Base-by-base conservation (phyloP, 2,797 vertebrate species). In the Avahi laniger region DNA sequence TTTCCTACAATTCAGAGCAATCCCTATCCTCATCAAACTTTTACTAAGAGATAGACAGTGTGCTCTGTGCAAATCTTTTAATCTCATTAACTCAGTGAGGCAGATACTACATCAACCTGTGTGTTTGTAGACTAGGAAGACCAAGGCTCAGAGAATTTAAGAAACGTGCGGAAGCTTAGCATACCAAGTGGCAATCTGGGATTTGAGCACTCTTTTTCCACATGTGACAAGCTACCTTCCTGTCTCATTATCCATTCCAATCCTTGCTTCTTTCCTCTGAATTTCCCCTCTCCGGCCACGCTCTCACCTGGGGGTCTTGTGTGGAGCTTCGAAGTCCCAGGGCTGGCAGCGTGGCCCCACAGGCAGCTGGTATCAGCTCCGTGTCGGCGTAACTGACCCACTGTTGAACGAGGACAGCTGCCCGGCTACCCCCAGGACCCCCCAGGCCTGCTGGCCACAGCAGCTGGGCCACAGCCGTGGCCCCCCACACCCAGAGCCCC, bases 321-420 rank as follows among this genome's bases (percentile, higher is more conserved):
- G 76, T 28, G 0, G 91, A 80, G 35, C 43, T 96, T 95, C 84
- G 97, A 73, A 99, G 81, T 3, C 99, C 99, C 96, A 99, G 97
- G 63, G 99, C 98, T 0, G 99, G 99, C 94, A 99, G 99, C 38
- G 99, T 98, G 20, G 99, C 98, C 14, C 99, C 99, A 57, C 99
- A 99, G 26, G 99, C 98, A 30, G 99, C 98, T 0, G 99, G 99
- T 13, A 98, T 98, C n/a, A 99, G 96, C 87, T 99, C 99, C 12
- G 99, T 99, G 93, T 99, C 99, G 0, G 99, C 99, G 46, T 99
- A 99, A 97, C 98, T 99, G 87, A 99, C 98, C 99, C 99, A 99
- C 98, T 99, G 99, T 98, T 99, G 99, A 91, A 99, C 98, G 26
- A 99, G 98, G 69, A 99, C 99, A 2, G 99, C 98, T 1, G 91